Evolutionary conservation across 2,113 vertebrate genomes (phyloP).

Genomic region (Rhodinocichla rosea): DNA sequence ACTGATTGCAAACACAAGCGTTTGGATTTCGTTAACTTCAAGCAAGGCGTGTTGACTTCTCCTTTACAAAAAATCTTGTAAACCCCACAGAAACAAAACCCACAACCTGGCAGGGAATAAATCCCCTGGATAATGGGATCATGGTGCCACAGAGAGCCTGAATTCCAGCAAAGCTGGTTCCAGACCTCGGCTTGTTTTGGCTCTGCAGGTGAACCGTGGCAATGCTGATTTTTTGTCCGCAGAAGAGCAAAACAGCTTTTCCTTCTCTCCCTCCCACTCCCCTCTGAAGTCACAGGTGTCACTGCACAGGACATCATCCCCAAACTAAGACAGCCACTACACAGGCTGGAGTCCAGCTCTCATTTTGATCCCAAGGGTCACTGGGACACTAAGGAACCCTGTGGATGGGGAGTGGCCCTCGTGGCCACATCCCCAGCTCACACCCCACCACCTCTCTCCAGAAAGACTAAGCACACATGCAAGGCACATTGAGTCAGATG

Average conservation of each 20-base stretch:
- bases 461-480: conserved; percentile 50
- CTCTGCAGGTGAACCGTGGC: conserved; percentile 40
- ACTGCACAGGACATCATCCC: conserved; percentile 21
- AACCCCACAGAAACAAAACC: conserved; percentile 21
- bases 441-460: background rate
- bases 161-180: conserved; percentile 20
- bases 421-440: background rate
- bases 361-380: conserved; percentile 4
- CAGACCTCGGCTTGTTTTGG: conserved; percentile 1
- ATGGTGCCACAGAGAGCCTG: background rate
- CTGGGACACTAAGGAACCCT: background rate
- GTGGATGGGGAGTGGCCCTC: conserved; percentile 16
- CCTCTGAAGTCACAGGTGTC: background rate
- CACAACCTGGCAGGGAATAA: conserved; percentile 40
- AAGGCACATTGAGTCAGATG: conserved; percentile 71
- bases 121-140: background rate
- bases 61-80: background rate
- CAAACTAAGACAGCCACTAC: conserved; percentile 37
- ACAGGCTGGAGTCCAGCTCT: background rate
- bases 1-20: conserved; percentile 67
- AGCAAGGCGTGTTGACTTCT: conserved; percentile 57
- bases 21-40: background rate
- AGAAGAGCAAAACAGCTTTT: conserved; percentile 45
- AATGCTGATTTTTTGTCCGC: background rate
- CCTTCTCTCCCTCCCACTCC: background rate